A percentile compares a stretch with the other conserved stretches of the same genome.
Conservation (phyloP, 2,888 invertebrate species). For the Chloroclysta siterata region DNA sequence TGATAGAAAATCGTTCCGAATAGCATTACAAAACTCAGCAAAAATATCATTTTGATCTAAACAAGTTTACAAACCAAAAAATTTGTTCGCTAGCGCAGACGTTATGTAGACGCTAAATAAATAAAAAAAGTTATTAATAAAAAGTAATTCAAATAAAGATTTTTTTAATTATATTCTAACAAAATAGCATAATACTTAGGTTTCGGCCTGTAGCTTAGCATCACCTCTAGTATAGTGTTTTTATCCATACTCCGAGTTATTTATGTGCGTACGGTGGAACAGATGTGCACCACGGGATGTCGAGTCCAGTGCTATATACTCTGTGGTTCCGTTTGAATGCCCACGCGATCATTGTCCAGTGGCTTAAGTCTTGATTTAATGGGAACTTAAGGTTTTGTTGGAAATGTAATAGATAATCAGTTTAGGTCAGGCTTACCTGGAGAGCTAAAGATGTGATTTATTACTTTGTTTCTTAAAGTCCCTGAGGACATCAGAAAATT, state of each 20-base stretch:
- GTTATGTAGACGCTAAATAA: too few species aligned
- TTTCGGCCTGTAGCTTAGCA: too few species aligned
- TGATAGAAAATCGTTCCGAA: too few species aligned
- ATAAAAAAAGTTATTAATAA: too few species aligned
- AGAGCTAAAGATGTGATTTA: constrained; percentile 28
- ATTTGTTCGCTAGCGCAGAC: too few species aligned
- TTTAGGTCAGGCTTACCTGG: constrained; percentile 26
- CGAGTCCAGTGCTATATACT: constrained; percentile 34
- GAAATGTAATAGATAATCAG: constrained; percentile 35
- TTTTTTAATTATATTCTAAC: too few species aligned
- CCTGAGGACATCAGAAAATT: background rate
- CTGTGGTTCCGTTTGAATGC: constrained; percentile 45
- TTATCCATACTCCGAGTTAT: constrained; percentile 16
- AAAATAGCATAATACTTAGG: too few species aligned
- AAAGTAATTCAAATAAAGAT: too few species aligned
- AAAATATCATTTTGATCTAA: too few species aligned
- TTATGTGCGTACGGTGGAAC: constrained; percentile 47
- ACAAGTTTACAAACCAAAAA: too few species aligned
- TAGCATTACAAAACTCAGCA: too few species aligned
- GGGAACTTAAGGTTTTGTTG: constrained; percentile 42
- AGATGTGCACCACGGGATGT: constrained; percentile 67
- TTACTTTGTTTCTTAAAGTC: constrained; percentile 9
- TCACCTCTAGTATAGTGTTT: background rate
- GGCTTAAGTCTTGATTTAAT: constrained; percentile 45
- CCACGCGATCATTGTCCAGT: constrained; percentile 56